These are phyloP conservation scores for Euzophera pinguis DNA, from an alignment of 2,888 invertebrate genomes.

Conservation along the genomic window DNA sequence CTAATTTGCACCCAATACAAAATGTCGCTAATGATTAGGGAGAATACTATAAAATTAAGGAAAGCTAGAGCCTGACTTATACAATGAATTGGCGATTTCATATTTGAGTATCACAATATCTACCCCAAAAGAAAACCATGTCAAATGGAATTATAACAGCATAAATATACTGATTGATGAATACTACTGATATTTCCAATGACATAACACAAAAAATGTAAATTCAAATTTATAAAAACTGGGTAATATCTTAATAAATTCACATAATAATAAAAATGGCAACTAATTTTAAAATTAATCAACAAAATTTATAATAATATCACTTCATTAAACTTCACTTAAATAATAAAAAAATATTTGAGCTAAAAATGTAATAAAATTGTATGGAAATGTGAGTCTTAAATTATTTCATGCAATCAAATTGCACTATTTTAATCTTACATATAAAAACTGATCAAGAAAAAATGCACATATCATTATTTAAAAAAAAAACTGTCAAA, in stretches of 20 bases:
- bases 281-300: slow-evolving; percentile 17
- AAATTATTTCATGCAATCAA: slow-evolving; percentile 1
- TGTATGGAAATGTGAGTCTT: slow-evolving; percentile 20
- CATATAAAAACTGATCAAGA: not conserved
- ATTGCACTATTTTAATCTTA: not conserved
- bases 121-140: too few relatives aligned
- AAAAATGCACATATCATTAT: not conserved
- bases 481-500: not conserved
- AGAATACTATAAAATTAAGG: too few relatives aligned
- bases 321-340: slow-evolving; percentile 20
- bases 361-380: slow-evolving; percentile 15
- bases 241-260: slow-evolving; percentile 14
- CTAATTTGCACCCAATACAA: slow-evolving; percentile 3
- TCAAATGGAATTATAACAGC: too few relatives aligned
- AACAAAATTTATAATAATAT: slow-evolving; percentile 20
- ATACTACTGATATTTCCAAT: too few relatives aligned
- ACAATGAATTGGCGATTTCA: too few relatives aligned
- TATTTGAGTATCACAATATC: too few relatives aligned
- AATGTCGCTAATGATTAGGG: not conserved
- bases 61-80: too few relatives aligned
- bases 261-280: slow-evolving; percentile 20
- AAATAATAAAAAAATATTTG: slow-evolving; percentile 19
- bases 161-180: too few relatives aligned
- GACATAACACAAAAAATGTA: not conserved
- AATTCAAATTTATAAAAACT: slow-evolving; percentile 5